phyloP scores from a whole-genome alignment of 2,888 invertebrate species.

The Synergus itoensis region DNA sequence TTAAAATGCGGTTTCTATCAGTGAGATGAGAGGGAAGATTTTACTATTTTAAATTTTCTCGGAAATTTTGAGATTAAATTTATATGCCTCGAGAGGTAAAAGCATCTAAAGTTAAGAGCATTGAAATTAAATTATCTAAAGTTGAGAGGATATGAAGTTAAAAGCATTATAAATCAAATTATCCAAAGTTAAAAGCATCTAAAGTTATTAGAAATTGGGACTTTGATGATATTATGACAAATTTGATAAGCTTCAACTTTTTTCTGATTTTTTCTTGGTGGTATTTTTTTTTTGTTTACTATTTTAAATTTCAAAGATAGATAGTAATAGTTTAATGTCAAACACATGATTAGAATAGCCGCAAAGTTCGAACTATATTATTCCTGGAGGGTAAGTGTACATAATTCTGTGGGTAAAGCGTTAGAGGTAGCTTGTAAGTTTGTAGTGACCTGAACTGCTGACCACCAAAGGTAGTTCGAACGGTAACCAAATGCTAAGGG shows the following conservation, averaged over 20 bases:
- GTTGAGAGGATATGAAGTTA: neutral
- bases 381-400: constrained; percentile 32
- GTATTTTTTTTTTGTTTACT: neutral
- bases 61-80: neutral
- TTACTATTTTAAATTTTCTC: neutral
- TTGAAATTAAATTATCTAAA: neutral
- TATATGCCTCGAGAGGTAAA: neutral
- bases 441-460: constrained; percentile 29
- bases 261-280: neutral
- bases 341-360: neutral
- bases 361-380: constrained; percentile 25
- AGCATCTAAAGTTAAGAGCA: neutral
- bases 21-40: too few species aligned
- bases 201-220: neutral
- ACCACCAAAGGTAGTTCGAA: constrained; percentile 37
- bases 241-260: too few species aligned
- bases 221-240: too few species aligned
- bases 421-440: constrained; percentile 31
- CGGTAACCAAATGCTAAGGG: constrained; percentile 25
- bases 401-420: constrained; percentile 33
- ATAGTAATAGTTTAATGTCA: neutral
- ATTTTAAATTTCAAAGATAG: neutral
- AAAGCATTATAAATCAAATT: neutral
- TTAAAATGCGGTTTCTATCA: too few species aligned
- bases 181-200: neutral